phyloP scores from a whole-genome alignment of 1,140 invertebrate species.

The Kradibia gibbosae region DNA sequence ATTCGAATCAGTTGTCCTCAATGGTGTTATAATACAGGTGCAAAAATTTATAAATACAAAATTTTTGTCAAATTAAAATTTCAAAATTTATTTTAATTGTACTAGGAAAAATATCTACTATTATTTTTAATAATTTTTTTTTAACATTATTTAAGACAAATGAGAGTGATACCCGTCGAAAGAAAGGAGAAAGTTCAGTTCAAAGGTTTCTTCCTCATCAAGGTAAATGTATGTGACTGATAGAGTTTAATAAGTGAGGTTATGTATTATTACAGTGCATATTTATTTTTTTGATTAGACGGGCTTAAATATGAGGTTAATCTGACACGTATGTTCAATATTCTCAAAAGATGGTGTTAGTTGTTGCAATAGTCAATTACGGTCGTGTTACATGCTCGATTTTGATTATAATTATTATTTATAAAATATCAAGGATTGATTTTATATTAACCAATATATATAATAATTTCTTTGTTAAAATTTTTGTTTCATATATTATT shows the following conservation, averaged over 20 bases:
- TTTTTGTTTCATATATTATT: too few relatives aligned
- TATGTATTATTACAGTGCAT: not conserved
- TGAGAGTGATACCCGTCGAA: slow-evolving; percentile 50
- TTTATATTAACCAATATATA: too few relatives aligned
- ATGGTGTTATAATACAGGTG: slow-evolving; percentile 49
- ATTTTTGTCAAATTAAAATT: not conserved
- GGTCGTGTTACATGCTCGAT: too few relatives aligned
- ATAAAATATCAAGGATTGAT: too few relatives aligned
- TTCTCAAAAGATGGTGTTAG: not conserved
- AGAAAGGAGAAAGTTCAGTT: slow-evolving; percentile 49
- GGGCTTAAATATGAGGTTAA: not conserved
- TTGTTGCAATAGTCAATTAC: not conserved
- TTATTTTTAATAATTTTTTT: not conserved
- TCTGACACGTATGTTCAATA: too few relatives aligned
- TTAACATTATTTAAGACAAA: slow-evolving; percentile 18
- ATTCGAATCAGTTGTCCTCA: slow-evolving; percentile 71
- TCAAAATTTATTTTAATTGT: too few relatives aligned
- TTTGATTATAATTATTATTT: too few relatives aligned
- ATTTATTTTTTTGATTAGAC: not conserved
- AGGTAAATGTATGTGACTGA: slow-evolving; percentile 61
- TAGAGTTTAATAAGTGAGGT: slow-evolving; percentile 3
- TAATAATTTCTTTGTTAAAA: too few relatives aligned
- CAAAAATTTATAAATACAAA: not conserved
- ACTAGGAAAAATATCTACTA: too few relatives aligned
- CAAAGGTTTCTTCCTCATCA: slow-evolving; percentile 68